phyloP scores from a whole-genome alignment of 1,140 invertebrate species.

The Palaemon carinicauda region DNA sequence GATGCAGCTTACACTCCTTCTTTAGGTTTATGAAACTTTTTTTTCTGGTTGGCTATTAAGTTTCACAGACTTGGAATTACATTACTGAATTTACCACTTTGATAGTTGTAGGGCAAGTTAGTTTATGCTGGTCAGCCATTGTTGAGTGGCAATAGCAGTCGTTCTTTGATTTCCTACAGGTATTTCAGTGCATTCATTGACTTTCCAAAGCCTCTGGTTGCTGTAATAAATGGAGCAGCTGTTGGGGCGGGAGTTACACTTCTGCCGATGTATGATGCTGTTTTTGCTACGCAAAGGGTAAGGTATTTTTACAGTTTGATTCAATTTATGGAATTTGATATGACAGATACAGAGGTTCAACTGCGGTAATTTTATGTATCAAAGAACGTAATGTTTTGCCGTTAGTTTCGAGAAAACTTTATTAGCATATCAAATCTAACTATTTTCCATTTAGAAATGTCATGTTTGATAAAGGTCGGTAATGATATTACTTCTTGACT shows the following conservation, averaged over 20 bases:
- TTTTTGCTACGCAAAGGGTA: constrained; percentile 77
- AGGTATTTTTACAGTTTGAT: too few relatives aligned
- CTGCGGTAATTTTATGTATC: neutral
- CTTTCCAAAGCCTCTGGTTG: constrained; percentile 88
- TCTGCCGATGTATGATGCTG: constrained; percentile 84
- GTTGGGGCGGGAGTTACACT: constrained; percentile 89
- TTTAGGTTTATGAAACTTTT: too few relatives aligned
- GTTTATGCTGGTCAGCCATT: neutral
- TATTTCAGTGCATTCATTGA: constrained; percentile 79
- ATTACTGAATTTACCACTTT: too few relatives aligned
- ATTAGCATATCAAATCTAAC: neutral
- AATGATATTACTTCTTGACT: too few relatives aligned
- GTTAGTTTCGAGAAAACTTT: neutral
- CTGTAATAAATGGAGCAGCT: constrained; percentile 90
- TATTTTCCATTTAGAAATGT: neutral
- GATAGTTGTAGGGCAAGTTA: neutral
- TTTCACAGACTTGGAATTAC: too few relatives aligned
- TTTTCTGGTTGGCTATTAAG: too few relatives aligned
- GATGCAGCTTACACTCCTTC: too few relatives aligned
- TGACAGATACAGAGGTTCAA: too few relatives aligned
- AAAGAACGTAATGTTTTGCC: neutral
- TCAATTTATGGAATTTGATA: too few relatives aligned
- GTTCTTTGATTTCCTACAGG: neutral
- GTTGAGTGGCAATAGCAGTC: neutral
- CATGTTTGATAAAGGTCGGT: too few relatives aligned